phyloP scores from a whole-genome alignment of 2,113 vertebrate species.

The Chauna torquata region DNA sequence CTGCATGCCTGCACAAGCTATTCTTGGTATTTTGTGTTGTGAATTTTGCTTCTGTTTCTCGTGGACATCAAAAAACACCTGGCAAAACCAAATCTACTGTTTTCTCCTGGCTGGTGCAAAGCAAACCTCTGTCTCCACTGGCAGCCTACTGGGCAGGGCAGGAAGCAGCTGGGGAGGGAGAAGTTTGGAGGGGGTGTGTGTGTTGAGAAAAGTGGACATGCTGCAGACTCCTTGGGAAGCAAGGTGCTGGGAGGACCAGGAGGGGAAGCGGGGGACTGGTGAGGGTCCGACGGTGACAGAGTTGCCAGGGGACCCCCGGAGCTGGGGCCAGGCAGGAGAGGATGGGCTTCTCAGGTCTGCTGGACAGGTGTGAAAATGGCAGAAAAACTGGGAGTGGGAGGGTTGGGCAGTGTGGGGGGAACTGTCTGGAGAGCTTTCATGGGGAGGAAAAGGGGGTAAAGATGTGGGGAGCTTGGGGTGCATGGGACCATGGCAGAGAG shows the following conservation, averaged over 20 bases:
- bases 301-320: not conserved
- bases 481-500: not conserved
- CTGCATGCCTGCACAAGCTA: not conserved
- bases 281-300: not conserved
- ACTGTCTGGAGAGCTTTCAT: not conserved
- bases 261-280: not conserved
- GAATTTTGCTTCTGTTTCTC: not conserved
- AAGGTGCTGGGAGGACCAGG: not conserved
- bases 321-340: not conserved
- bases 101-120: not conserved
- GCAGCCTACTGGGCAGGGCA: not conserved
- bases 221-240: not conserved
- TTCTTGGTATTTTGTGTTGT: accelerated
- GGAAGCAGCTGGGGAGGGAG: not conserved
- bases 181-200: not conserved
- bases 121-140: not conserved
- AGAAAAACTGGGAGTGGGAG: not conserved
- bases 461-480: not conserved
- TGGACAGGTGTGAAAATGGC: not conserved
- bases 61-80: not conserved
- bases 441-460: not conserved
- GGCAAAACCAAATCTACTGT: not conserved
- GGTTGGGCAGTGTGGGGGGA: not conserved
- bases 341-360: not conserved
- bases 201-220: not conserved